These are phyloP conservation scores for Diorhabda carinulata DNA, from an alignment of 1,140 invertebrate species.

Conservation along the genomic window DNA sequence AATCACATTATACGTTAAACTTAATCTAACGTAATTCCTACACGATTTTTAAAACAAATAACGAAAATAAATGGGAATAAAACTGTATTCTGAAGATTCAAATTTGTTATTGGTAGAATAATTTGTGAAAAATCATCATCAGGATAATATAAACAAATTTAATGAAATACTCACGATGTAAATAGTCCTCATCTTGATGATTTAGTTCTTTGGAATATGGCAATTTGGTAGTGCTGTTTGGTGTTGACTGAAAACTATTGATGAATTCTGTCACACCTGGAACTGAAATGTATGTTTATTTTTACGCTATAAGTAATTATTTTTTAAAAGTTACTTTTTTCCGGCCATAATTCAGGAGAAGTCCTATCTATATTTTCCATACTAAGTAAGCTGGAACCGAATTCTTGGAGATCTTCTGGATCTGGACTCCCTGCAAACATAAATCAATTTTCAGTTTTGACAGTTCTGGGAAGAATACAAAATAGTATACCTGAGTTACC, in stretches of 20 bases:
- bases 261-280: conserved; percentile 73
- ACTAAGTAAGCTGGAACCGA: conserved; percentile 71
- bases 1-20: too few species aligned
- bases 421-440: conserved; percentile 27
- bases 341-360: conserved; percentile 91
- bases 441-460: conserved; percentile 37
- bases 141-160: not conserved
- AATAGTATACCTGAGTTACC: too few species aligned
- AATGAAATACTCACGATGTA: conserved; percentile 62
- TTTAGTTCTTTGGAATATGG: conserved; percentile 57
- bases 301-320: conserved; percentile 11
- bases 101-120: too few species aligned
- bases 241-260: conserved; percentile 49
- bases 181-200: conserved; percentile 63
- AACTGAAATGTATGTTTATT: conserved; percentile 47
- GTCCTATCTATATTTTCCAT: conserved; percentile 84
- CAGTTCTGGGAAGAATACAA: conserved; percentile 13
- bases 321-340: conserved; percentile 70
- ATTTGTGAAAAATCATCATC: not conserved
- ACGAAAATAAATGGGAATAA: too few species aligned
- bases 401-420: conserved; percentile 47
- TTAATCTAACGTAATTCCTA: too few species aligned
- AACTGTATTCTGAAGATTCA: too few species aligned
- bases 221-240: conserved; percentile 51
- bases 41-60: too few species aligned